Evolutionary conservation across 2,113 vertebrate genomes (phyloP).

Genomic region (Turdus rufiventris): DNA sequence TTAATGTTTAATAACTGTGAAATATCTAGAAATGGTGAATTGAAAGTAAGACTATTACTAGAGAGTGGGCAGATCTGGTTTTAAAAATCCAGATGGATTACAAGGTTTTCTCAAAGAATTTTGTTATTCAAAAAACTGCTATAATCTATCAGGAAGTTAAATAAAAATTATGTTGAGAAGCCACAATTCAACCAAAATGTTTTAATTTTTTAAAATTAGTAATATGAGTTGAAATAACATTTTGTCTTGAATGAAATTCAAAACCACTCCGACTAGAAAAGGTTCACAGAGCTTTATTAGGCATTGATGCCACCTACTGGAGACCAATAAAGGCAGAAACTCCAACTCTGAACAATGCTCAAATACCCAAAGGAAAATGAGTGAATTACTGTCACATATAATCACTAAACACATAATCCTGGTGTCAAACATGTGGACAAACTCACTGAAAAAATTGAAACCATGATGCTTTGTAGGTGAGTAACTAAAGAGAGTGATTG

Average conservation of each 20-base stretch:
- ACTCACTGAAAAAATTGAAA: not conserved
- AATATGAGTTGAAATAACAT: not conserved
- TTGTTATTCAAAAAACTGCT: not conserved
- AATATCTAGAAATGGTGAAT: not conserved
- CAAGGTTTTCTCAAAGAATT: not conserved
- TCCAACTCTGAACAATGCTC: not conserved
- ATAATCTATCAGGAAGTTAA: not conserved
- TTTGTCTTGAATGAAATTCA: not conserved
- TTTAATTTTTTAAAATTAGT: not conserved
- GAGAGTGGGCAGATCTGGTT: not conserved
- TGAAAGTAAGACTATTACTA: not conserved
- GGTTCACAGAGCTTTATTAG: not conserved
- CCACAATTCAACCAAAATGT: not conserved
- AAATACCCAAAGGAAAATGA: not conserved
- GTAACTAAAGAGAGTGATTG: not conserved
- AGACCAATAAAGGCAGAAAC: not conserved
- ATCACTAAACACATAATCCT: not conserved
- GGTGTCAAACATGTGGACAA: not conserved
- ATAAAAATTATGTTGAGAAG: not conserved
- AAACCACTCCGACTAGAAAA: not conserved
- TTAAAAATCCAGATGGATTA: not conserved
- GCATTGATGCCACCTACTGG: conserved; percentile 14
- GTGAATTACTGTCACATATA: not conserved
- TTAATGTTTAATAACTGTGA: not conserved
- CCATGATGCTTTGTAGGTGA: not conserved